Conservation (phyloP, 2,113 vertebrate genomes). For the Xiphophorus maculatus region DNA sequence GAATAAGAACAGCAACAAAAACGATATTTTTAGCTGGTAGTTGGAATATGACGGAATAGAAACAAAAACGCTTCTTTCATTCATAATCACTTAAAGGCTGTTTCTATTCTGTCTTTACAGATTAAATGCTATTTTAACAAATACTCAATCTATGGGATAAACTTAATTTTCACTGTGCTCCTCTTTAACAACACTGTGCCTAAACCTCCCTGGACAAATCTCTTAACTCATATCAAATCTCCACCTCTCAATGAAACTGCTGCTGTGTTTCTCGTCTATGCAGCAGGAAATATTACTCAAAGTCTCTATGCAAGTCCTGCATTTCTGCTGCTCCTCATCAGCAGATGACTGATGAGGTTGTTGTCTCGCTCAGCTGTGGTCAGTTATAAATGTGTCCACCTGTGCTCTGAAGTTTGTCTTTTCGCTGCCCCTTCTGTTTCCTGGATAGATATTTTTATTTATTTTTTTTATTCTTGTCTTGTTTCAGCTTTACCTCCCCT, state of each 20-base stretch:
- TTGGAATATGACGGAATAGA: neutral
- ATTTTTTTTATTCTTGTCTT: constrained; percentile 8
- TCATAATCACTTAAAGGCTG: too few relatives aligned
- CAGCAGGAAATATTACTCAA: constrained; percentile 36
- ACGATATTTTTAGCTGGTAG: too few relatives aligned
- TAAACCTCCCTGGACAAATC: constrained; percentile 10
- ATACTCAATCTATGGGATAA: constrained; percentile 11
- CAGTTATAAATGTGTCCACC: constrained; percentile 24
- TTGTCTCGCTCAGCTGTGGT: neutral
- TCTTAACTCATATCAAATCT: constrained; percentile 8
- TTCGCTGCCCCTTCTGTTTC: constrained; percentile 34
- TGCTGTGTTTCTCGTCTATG: constrained; percentile 46
- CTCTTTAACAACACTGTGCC: constrained; percentile 38
- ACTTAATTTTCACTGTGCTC: constrained; percentile 17
- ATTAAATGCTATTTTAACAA: neutral
- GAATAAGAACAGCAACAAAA: neutral
- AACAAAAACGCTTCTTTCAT: neutral
- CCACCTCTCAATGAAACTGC: constrained; percentile 27
- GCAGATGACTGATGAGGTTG: constrained; percentile 11
- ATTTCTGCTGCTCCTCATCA: constrained; percentile 28
- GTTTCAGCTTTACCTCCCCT: constrained; percentile 53
- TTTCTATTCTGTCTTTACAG: neutral
- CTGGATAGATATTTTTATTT: neutral
- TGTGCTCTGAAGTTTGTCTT: constrained; percentile 24
- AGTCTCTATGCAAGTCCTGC: constrained; percentile 72